Evolutionary conservation across 2,113 vertebrate genomes (phyloP), one percentile per base, ranked within the genome.

Genomic region (Orcinus orca): DNA sequence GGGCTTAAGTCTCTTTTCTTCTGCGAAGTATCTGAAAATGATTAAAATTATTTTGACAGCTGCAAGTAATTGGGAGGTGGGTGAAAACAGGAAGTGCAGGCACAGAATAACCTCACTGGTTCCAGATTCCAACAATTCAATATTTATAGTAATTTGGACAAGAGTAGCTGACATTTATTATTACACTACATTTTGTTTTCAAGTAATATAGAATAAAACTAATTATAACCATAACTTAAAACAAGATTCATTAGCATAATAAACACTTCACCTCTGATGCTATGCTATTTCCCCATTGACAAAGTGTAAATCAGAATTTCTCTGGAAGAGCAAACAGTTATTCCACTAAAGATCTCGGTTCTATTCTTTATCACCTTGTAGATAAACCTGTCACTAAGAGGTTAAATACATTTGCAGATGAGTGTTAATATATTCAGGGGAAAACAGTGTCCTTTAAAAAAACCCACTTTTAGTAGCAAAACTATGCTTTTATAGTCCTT

Each of bases 21-120:
- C 65, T 63, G 31, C 26, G 80, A 87, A 80, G 8, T 76, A 81
- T 71, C 83, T 95, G 93, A 92, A 92, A 96, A 95, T 77, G 60
- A 92, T 89, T 92, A 90, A 65, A 92, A 94, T 77, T 91, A 87
- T 96, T 97, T 97, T 90, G 77, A 97, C 70, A 98, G 93, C 93
- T 94, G 50, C 44, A 94, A 95, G 73, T 93, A 93, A 81, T 84
- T 93, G 77, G 15, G 36, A 88, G 77, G 44, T 71, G 80, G 44
- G 47, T 95, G 55, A 65, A 95, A 97, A 97, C 81, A 96, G 96
- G 70, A 97, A 90, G 65, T 93, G 76, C 29, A 76, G 23, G 41
- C 18, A 87, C 25, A 94, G 47, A 90, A 93, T 50, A 82, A 80
- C 15, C 80, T 58, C 50, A 77, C n/a, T 26, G 33, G 65, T 60